Conservation (phyloP, 2,113 vertebrate genomes). For the Ictalurus punctatus region DNA sequence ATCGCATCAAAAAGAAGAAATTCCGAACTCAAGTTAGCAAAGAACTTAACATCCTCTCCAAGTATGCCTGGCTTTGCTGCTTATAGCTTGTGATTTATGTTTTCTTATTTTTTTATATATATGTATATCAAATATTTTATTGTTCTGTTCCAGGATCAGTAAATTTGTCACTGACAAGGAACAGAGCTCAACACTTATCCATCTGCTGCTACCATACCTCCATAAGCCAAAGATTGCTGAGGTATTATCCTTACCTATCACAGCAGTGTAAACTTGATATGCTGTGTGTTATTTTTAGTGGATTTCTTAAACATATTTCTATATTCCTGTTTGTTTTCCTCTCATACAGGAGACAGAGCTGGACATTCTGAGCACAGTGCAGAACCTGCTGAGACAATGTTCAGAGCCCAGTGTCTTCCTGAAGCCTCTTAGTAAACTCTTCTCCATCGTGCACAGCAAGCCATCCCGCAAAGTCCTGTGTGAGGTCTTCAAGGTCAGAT, state of each 20-base stretch:
- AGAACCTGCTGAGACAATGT: slow-evolving; percentile 88
- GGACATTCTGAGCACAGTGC: slow-evolving; percentile 88
- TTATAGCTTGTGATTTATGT: background rate
- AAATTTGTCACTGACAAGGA: slow-evolving; percentile 87
- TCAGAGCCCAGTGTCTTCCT: slow-evolving; percentile 79
- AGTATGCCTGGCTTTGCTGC: slow-evolving; percentile 73
- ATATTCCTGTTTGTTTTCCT: slow-evolving; percentile 9
- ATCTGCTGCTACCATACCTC: slow-evolving; percentile 87
- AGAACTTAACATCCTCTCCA: slow-evolving; percentile 95
- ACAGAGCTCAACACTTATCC: slow-evolving; percentile 87
- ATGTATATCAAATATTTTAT: background rate
- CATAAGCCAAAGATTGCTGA: slow-evolving; percentile 77
- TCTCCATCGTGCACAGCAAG: slow-evolving; percentile 85
- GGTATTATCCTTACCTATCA: slow-evolving; percentile 64
- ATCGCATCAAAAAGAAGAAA: slow-evolving; percentile 87
- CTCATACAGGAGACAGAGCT: slow-evolving; percentile 83
- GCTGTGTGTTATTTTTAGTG: background rate
- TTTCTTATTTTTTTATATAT: background rate
- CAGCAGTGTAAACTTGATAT: background rate
- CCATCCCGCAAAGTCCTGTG: slow-evolving; percentile 85
- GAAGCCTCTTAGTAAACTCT: slow-evolving; percentile 86
- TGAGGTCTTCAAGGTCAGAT: slow-evolving; percentile 83
- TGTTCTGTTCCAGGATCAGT: slow-evolving; percentile 58
- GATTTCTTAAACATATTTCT: background rate
- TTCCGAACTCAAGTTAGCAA: slow-evolving; percentile 85